Base-by-base conservation (phyloP, 2,797 vertebrate species). In the Thaleichthys pacificus region DNA sequence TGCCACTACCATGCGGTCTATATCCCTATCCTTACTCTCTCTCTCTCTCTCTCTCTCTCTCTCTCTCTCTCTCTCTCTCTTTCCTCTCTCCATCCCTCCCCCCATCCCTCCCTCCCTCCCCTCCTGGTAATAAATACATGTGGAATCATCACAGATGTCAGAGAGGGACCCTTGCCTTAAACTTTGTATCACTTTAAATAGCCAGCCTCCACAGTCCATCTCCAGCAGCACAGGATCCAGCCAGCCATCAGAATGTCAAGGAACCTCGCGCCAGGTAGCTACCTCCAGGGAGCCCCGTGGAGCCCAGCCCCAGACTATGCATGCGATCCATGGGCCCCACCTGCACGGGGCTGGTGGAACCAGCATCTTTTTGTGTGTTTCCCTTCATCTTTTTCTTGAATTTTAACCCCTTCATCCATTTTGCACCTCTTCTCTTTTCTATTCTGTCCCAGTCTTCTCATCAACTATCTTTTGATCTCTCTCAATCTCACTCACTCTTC, bases 231-330 rank as follows among this genome's bases (percentile, higher is more conserved):
- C n/a, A 32, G 38, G 26, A 11, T 15, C 56, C 61, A 62, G 61
- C 19, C 21, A 56, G 35, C 62, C 64, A 66, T 54, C 72, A 81
- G 70, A 63, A 87, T 85, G 80, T 72, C 73, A 54, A 77, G 68
- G 74, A 79, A 68, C 72, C 76, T 69, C 66, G 83, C 76, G 24
- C 81, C 71, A 85, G 84, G 82, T 85, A 82, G 26, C 74, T 62
- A 35, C 30, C 42, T 61, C 42, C 35, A 67, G 35, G 64, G 38
- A 62, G n/a, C 54, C 54, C 51, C 17, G 1, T 64, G 63, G 14
- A 56, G 26, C 17, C 35, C 61, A 49, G 60, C 11, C n/a, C 11
- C 38, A 35, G 24, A 30, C 63, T 2, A 17, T 24, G 15, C 30
- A 54, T 61, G 47, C 54, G 9, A 19, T 24, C 32, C 0, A 6